Evolutionary conservation across 2,113 vertebrate species (phyloP).

Genomic region (Salvelinus namaycush): DNA sequence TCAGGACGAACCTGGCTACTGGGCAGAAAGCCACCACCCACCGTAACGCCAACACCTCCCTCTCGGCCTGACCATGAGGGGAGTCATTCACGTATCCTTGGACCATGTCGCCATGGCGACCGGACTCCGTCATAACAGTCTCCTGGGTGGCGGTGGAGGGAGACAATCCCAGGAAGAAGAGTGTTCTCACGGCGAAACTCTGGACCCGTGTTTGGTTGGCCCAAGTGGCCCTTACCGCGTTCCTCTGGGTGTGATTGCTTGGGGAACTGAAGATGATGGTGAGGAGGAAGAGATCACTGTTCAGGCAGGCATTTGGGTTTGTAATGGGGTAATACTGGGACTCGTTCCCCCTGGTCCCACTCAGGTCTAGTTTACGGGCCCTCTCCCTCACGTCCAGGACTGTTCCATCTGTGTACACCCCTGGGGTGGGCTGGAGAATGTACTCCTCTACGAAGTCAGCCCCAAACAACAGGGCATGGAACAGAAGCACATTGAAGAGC

Average conservation of each 20-base stretch:
- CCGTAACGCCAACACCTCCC: constrained; percentile 72
- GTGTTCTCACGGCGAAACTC: constrained; percentile 61
- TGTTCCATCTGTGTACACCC: constrained; percentile 75
- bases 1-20: constrained; percentile 79
- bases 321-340: constrained; percentile 69
- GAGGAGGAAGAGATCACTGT: constrained; percentile 81
- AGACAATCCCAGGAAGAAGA: constrained; percentile 82
- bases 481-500: constrained; percentile 84
- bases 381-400: constrained; percentile 79
- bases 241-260: constrained; percentile 73
- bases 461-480: constrained; percentile 88
- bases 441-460: constrained; percentile 91
- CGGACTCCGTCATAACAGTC: constrained; percentile 71
- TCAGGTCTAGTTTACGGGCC: constrained; percentile 80
- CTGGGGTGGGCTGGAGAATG: constrained; percentile 79
- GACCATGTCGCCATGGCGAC: constrained; percentile 77
- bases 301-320: constrained; percentile 65
- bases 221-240: constrained; percentile 83
- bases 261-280: constrained; percentile 79
- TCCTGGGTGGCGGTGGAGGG: constrained; percentile 61
- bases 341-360: constrained; percentile 69
- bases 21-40: constrained; percentile 88
- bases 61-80: constrained; percentile 68
- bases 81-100: constrained; percentile 77
- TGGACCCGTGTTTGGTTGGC: constrained; percentile 74